These are phyloP conservation scores for Corythucha ciliata DNA, from an alignment of 2,888 invertebrate species.

Conservation along the genomic window DNA sequence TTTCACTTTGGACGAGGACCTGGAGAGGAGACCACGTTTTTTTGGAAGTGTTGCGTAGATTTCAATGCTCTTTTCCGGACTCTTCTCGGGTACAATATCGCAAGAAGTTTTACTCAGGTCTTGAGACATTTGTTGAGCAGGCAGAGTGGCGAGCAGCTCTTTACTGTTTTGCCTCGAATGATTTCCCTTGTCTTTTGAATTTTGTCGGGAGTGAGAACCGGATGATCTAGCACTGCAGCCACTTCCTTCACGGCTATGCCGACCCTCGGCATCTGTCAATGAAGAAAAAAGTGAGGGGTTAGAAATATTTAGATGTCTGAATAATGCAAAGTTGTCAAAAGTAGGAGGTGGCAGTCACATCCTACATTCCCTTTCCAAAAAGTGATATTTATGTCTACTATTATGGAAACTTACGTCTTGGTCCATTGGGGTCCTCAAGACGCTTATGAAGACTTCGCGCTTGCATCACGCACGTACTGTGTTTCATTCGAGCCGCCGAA, in stretches of 20 bases:
- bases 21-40: slow-evolving; percentile 53
- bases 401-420: slow-evolving; percentile 43
- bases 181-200: slow-evolving; percentile 56
- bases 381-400: not conserved
- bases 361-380: not conserved
- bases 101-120: slow-evolving; percentile 25
- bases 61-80: slow-evolving; percentile 59
- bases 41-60: slow-evolving; percentile 86
- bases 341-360: not conserved
- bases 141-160: slow-evolving; percentile 44
- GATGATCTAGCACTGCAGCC: slow-evolving; percentile 48
- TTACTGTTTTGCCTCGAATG: slow-evolving; percentile 56
- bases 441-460: slow-evolving; percentile 70
- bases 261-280: slow-evolving; percentile 47
- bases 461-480: slow-evolving; percentile 88
- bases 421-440: slow-evolving; percentile 43
- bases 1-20: slow-evolving; percentile 38
- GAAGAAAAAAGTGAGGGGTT: slow-evolving; percentile 11
- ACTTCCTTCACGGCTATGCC: slow-evolving; percentile 66
- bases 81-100: slow-evolving; percentile 26
- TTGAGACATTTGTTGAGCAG: slow-evolving; percentile 17
- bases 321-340: not conserved
- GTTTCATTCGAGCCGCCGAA: slow-evolving; percentile 85
- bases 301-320: not conserved
- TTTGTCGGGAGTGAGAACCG: slow-evolving; percentile 64